phyloP scores from a whole-genome alignment of 2,888 invertebrate genomes.

The Heliconius cydno region DNA sequence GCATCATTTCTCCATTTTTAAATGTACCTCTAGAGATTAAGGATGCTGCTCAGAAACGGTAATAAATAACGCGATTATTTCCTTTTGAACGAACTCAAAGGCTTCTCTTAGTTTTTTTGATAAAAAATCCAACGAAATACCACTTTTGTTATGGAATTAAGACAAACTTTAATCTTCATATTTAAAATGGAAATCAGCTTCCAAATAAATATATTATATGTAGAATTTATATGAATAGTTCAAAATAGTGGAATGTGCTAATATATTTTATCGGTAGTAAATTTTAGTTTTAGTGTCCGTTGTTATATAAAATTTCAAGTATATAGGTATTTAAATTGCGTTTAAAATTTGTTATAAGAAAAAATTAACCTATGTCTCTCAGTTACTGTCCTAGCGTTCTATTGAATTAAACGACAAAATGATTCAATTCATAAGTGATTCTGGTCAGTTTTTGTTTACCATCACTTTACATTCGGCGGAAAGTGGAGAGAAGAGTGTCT shows the following conservation, averaged over 20 bases:
- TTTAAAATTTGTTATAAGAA: not conserved
- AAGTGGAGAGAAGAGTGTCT: too few relatives aligned
- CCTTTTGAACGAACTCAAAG: slow-evolving; percentile 69
- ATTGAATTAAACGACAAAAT: too few relatives aligned
- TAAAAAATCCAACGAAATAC: slow-evolving; percentile 67
- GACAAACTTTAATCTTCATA: slow-evolving; percentile 44
- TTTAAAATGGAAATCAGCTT: slow-evolving; percentile 44
- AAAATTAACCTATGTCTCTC: not conserved
- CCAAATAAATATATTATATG: slow-evolving; percentile 33
- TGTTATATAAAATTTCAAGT: slow-evolving; percentile 3
- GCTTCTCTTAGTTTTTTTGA: slow-evolving; percentile 65
- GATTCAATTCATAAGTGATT: too few relatives aligned
- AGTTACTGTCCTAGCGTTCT: too few relatives aligned
- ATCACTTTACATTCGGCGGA: too few relatives aligned
- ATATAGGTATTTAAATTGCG: not conserved
- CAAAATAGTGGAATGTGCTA: slow-evolving; percentile 8
- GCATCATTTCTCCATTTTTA: slow-evolving; percentile 25
- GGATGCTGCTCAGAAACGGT: slow-evolving; percentile 68
- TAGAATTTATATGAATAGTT: slow-evolving; percentile 13
- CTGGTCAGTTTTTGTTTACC: too few relatives aligned
- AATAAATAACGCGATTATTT: slow-evolving; percentile 83
- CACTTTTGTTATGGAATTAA: slow-evolving; percentile 70
- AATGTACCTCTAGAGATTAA: slow-evolving; percentile 78
- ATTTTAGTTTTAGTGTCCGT: slow-evolving; percentile 20
- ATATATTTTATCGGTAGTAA: slow-evolving; percentile 11